Evolutionary conservation across 2,888 invertebrate species (phyloP).

Genomic region (Chirona hameri): DNA sequence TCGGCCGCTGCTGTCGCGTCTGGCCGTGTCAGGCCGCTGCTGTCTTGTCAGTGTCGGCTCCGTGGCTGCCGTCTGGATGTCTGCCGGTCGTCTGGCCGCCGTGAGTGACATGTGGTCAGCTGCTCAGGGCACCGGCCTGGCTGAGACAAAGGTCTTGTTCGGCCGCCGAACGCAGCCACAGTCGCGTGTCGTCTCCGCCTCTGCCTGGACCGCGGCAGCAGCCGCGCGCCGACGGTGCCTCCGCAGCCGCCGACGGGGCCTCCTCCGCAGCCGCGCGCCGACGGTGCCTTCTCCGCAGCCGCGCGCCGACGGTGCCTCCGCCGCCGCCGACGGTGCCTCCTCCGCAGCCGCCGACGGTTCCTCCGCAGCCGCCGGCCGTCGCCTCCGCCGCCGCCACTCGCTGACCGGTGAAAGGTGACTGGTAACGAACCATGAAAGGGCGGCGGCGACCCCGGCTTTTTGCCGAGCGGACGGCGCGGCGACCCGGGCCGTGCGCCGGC

Average conservation of each 20-base stretch:
- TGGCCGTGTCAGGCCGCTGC: neutral
- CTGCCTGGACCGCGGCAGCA: too few relatives aligned
- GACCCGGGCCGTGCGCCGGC: neutral
- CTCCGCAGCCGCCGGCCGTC: neutral
- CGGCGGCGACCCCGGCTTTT: conserved; percentile 12
- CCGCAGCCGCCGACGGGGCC: too few relatives aligned
- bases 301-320: too few relatives aligned
- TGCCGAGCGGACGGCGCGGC: neutral
- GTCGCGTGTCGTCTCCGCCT: too few relatives aligned
- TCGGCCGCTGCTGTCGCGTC: neutral
- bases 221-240: too few relatives aligned
- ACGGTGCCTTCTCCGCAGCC: too few relatives aligned
- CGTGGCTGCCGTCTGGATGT: too few relatives aligned
- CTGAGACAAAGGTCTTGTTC: too few relatives aligned
- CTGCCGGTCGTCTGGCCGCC: neutral
- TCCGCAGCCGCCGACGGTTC: too few relatives aligned
- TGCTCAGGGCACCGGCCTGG: neutral
- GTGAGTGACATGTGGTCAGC: neutral
- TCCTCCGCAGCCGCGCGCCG: too few relatives aligned
- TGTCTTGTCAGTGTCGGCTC: neutral
- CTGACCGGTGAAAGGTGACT: neutral
- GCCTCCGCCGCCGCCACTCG: neutral
- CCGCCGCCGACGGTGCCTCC: too few relatives aligned
- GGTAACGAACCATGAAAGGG: neutral
- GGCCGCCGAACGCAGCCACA: neutral